Base-by-base conservation (phyloP, 2,113 vertebrate species). In the Odontophorus gujanensis region DNA sequence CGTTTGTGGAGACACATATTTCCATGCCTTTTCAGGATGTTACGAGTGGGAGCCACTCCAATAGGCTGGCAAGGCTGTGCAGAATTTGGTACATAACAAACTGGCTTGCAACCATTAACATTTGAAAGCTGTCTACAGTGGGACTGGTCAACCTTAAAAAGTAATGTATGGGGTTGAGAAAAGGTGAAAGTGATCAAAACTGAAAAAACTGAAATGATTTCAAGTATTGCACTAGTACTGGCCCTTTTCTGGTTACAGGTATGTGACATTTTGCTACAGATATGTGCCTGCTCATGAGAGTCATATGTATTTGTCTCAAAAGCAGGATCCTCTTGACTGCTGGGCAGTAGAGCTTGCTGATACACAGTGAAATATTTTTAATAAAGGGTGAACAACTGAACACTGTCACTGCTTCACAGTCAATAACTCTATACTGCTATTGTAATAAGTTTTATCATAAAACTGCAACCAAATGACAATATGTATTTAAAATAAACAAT, bases 111-210 rank as follows among this genome's bases (percentile, higher is more conserved):
- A 93, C 8, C 0, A 2, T 73, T 67, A 50, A 62, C 82, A 88
- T 92, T 65, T 94, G 93, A 96, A 96, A 96, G 57, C 87, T 85
- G 82, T 87, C 89, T 92, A 11, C 45, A 53, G 48, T 43, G 78
- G 57, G 76, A 65, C 40, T 50, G 65, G 87, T 75, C 93, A 90
- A 77, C 28, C 50, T 47, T 40, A 62, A 50, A 28, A 18, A 82
- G 76, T 59, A 17, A 57, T 3, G 47, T 25, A 36, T 22, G 75
- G 76, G 89, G 79, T 85, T 94, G 85, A 71, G 43, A n/a, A 87
- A 83, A 88, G 85, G 84, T 91, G 93, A 95, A 85, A 86, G 16
- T 26, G 36, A 19, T 65, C 66, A 91, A 61, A 90, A 40, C 40
- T 48, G 6, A 83, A 91, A 90, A 83, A 91, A 90, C 10, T 30